A percentile compares a stretch with the other conserved stretches of the same genome.
Conservation (phyloP, 2,888 invertebrate species). For the Drosophila trichaetosa region DNA sequence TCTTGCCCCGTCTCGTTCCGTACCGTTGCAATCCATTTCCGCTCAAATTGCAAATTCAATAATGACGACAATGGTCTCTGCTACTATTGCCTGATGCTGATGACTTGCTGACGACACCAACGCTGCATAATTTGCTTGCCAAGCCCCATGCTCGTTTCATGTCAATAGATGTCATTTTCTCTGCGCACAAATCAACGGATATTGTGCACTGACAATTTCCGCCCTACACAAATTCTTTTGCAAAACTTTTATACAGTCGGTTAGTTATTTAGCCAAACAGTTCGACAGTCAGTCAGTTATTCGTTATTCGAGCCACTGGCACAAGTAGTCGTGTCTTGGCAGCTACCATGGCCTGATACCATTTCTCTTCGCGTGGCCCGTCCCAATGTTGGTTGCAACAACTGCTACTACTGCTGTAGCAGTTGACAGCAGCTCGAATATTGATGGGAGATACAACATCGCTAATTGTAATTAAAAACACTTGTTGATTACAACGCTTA, state of each 20-base stretch:
- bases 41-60: slow-evolving; percentile 33
- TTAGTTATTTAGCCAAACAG: slow-evolving; percentile 2
- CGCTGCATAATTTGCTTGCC: slow-evolving; percentile 60
- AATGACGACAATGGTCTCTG: slow-evolving; percentile 46
- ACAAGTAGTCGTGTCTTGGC: neutral
- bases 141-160: slow-evolving; percentile 39
- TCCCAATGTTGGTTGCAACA: neutral
- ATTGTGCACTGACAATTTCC: slow-evolving; percentile 81
- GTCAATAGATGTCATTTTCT: slow-evolving; percentile 74
- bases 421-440: neutral
- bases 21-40: slow-evolving; percentile 47
- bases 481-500: slow-evolving; percentile 55
- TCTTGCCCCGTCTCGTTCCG: neutral
- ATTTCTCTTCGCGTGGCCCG: neutral
- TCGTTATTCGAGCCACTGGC: neutral
- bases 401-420: neutral
- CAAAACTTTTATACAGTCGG: slow-evolving; percentile 25
- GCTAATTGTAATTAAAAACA: slow-evolving; percentile 65
- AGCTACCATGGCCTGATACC: slow-evolving; percentile 1
- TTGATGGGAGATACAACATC: slow-evolving; percentile 31
- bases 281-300: neutral
- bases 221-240: slow-evolving; percentile 38
- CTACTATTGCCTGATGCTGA: slow-evolving; percentile 18
- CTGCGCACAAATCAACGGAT: slow-evolving; percentile 77
- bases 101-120: slow-evolving; percentile 30